phyloP scores from a whole-genome alignment of 2,797 vertebrate species.

The Antrozous pallidus region DNA sequence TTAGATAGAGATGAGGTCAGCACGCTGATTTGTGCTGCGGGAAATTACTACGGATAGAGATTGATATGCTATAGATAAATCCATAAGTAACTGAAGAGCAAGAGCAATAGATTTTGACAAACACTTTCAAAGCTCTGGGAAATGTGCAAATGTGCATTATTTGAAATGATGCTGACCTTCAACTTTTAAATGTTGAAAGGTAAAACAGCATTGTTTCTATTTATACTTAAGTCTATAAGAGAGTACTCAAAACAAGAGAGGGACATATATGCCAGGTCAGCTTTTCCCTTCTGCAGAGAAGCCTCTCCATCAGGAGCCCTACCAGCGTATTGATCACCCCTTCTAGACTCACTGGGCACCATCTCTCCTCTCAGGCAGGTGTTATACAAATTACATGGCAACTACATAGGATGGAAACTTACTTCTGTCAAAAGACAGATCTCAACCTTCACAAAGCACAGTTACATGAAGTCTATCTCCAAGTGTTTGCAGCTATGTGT shows the following conservation, averaged over 20 bases:
- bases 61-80: slow-evolving; percentile 26
- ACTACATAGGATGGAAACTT: background rate
- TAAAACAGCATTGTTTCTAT: rapidly evolving
- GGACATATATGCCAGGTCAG: background rate
- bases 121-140: slow-evolving; percentile 46
- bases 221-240: background rate
- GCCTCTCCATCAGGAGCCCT: background rate
- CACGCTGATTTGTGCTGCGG: slow-evolving; percentile 5
- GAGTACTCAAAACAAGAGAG: background rate
- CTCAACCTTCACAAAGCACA: background rate
- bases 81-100: slow-evolving; percentile 63
- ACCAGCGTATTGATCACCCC: background rate
- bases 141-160: background rate
- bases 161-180: slow-evolving; percentile 30
- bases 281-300: background rate
- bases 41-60: slow-evolving; percentile 56
- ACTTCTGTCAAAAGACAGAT: slow-evolving; percentile 12
- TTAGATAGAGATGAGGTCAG: slow-evolving; percentile 19
- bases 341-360: background rate
- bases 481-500: background rate
- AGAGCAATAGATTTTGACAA: slow-evolving; percentile 13
- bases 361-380: background rate
- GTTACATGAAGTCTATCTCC: background rate
- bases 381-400: background rate
- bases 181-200: background rate